Conservation (phyloP, 37 sponge, comb jelly and placozoan species). For the Ianthella basta region DNA sequence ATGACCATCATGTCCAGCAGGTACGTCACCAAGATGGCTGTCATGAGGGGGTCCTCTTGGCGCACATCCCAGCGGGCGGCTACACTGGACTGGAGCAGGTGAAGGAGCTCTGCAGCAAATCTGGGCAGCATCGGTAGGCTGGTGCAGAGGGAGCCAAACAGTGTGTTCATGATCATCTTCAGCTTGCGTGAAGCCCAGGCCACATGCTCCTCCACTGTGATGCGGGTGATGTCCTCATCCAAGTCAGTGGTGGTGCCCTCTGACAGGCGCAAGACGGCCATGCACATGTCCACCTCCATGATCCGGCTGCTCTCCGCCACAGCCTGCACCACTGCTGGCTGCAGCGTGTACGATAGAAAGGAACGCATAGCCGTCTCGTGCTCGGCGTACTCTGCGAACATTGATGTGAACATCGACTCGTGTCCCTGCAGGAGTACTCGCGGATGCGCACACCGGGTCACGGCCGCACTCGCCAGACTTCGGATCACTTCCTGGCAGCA, state of each 20-base stretch:
- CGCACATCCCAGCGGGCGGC: background rate
- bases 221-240: background rate
- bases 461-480: background rate
- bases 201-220: background rate
- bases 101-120: background rate
- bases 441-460: background rate
- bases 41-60: background rate
- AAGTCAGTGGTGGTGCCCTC: background rate
- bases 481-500: constrained; percentile 5
- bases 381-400: constrained; percentile 19
- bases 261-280: background rate
- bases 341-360: background rate
- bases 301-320: constrained; percentile 21
- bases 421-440: constrained; percentile 18
- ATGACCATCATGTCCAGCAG: constrained; percentile 44
- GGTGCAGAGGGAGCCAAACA: background rate
- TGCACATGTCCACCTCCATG: constrained; percentile 28
- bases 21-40: background rate
- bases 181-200: background rate
- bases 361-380: background rate
- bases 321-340: background rate
- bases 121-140: background rate
- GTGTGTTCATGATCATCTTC: background rate
- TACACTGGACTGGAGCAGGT: background rate
- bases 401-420: constrained; percentile 21